phyloP scores from a whole-genome alignment of 2,113 vertebrate species.

The Fregata magnificens region DNA sequence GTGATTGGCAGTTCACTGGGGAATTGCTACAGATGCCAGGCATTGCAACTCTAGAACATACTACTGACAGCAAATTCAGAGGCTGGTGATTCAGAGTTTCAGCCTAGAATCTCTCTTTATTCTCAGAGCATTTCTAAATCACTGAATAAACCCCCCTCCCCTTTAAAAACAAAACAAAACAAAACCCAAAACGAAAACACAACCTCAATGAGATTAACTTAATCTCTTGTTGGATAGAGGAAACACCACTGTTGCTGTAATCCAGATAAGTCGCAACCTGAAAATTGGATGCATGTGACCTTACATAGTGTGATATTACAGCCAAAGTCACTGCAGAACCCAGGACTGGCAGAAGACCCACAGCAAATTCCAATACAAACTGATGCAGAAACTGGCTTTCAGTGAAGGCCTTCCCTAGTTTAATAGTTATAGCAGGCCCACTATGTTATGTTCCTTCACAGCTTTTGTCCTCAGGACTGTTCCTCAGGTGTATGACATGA shows the following conservation, averaged over 20 bases:
- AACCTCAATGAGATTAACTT: not conserved
- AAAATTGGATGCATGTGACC: not conserved
- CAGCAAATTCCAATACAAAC: not conserved
- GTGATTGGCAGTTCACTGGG: not conserved
- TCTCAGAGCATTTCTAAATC: not conserved
- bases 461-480: not conserved
- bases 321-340: not conserved
- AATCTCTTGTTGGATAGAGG: not conserved
- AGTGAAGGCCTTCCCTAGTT: not conserved
- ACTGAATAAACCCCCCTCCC: not conserved
- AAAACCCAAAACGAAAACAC: not conserved
- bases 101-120: not conserved
- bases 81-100: not conserved
- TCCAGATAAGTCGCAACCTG: not conserved
- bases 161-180: not conserved
- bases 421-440: not conserved
- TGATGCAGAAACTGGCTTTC: not conserved
- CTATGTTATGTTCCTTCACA: not conserved
- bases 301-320: not conserved
- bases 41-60: not conserved
- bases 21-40: not conserved
- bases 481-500: not conserved
- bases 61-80: not conserved
- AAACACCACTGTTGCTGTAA: not conserved
- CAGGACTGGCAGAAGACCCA: not conserved